These are phyloP conservation scores for Esox lucius DNA, from an alignment of 2,797 vertebrate genomes.

Conservation along the genomic window DNA sequence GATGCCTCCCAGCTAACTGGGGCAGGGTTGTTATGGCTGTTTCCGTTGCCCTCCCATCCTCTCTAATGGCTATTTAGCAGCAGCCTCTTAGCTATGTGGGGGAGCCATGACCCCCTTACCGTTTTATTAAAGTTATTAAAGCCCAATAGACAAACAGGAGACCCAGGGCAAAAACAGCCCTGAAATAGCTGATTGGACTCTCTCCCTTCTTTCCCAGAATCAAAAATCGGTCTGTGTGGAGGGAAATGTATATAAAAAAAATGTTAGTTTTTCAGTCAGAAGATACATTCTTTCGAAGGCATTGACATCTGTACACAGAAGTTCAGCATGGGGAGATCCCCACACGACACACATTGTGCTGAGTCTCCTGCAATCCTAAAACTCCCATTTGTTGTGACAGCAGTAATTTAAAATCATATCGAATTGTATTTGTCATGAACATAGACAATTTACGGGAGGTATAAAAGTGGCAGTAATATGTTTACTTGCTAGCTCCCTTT, in stretches of 20 bases:
- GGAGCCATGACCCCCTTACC: conserved; percentile 37
- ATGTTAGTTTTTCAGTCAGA: neutral
- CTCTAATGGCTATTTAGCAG: conserved; percentile 61
- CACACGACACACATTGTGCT: neutral
- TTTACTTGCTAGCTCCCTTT: too few species aligned
- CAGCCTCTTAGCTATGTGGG: conserved; percentile 43
- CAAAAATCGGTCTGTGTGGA: neutral
- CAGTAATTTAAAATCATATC: neutral
- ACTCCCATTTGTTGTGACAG: neutral
- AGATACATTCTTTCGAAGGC: neutral
- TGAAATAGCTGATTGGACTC: conserved; percentile 5
- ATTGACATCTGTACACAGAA: neutral
- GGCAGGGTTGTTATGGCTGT: conserved; percentile 69
- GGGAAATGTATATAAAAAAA: neutral
- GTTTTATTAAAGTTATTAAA: conserved; percentile 26
- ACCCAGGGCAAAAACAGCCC: neutral
- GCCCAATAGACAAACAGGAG: conserved; percentile 22
- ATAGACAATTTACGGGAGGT: too few species aligned
- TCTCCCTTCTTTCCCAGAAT: neutral
- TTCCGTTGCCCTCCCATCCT: conserved; percentile 60
- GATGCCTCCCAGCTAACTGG: conserved; percentile 68
- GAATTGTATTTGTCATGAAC: too few species aligned
- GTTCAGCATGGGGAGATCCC: neutral
- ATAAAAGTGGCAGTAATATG: too few species aligned
- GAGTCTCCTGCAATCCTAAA: neutral